These are phyloP conservation scores for Paelopatides confundens DNA, from an alignment of 53 echinoderm and acorn worm genomes.

Conservation along the genomic window DNA sequence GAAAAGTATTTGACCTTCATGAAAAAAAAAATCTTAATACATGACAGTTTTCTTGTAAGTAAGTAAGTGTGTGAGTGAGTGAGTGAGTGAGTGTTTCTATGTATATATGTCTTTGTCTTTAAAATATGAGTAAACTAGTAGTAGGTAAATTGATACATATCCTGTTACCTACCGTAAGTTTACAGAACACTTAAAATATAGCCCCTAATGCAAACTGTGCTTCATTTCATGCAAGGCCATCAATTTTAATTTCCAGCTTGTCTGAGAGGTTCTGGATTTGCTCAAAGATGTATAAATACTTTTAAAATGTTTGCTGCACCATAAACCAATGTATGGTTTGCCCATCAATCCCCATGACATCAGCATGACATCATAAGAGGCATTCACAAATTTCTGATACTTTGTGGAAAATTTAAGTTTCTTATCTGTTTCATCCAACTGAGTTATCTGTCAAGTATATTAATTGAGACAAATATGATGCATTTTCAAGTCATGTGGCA, in stretches of 20 bases:
- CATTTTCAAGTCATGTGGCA: constrained; percentile 32
- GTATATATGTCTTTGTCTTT: neutral
- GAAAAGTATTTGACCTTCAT: neutral
- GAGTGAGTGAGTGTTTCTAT: neutral
- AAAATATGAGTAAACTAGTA: constrained; percentile 33
- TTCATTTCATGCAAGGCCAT: constrained; percentile 41
- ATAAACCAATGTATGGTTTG: constrained; percentile 40
- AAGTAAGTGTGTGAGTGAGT: no score
- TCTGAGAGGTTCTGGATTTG: constrained; percentile 30
- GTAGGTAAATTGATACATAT: constrained; percentile 39
- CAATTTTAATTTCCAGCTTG: constrained; percentile 29
- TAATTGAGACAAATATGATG: constrained; percentile 40
- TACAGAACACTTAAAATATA: constrained; percentile 49
- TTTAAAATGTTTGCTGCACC: constrained; percentile 41
- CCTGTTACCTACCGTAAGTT: constrained; percentile 38
- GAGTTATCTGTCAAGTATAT: constrained; percentile 29
- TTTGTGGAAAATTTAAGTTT: constrained; percentile 31
- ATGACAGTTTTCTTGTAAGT: neutral
- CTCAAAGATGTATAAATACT: constrained; percentile 47
- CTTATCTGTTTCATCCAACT: constrained; percentile 21
- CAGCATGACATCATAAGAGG: constrained; percentile 37
- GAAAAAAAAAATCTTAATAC: neutral
- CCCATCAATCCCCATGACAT: constrained; percentile 41
- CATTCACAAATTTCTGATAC: constrained; percentile 33
- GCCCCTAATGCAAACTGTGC: constrained; percentile 39